These are phyloP conservation scores for Habrosyne pyritoides DNA, from an alignment of 2,888 invertebrate genomes.

Conservation along the genomic window DNA sequence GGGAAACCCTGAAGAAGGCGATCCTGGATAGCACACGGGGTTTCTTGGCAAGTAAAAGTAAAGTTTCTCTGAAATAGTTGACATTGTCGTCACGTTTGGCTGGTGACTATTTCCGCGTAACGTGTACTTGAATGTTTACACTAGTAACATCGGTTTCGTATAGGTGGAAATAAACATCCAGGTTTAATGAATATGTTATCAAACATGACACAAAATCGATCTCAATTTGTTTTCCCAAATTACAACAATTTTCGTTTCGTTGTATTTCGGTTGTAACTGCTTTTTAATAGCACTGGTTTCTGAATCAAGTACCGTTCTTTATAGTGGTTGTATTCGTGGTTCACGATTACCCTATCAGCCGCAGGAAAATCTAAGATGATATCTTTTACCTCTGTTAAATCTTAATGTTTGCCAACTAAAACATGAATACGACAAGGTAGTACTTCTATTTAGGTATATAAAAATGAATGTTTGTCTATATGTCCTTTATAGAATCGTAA, in stretches of 20 bases:
- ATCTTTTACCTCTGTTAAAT: not conserved
- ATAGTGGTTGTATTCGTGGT: not conserved
- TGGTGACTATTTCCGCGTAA: conserved; percentile 59
- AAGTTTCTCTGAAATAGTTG: conserved; percentile 64
- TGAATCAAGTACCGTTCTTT: not conserved
- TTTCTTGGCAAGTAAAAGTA: conserved; percentile 58
- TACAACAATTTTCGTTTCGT: not conserved
- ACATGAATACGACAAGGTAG: not conserved
- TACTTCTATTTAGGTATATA: too few species aligned
- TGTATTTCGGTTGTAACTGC: not conserved
- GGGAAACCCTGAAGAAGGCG: conserved; percentile 59
- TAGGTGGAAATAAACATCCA: not conserved
- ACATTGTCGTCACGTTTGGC: conserved; percentile 68
- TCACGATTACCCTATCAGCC: not conserved
- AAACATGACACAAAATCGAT: not conserved
- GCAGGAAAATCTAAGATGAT: not conserved
- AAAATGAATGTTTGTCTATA: too few species aligned
- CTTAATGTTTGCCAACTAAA: not conserved
- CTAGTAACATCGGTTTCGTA: not conserved
- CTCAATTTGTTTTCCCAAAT: not conserved
- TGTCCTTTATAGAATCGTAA: too few species aligned
- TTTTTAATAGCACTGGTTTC: too few species aligned
- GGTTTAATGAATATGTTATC: not conserved
- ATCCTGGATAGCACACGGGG: conserved; percentile 38
- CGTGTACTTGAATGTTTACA: conserved; percentile 23